phyloP scores from a whole-genome alignment of 2,888 invertebrate species.

The Philereme vetulata region DNA sequence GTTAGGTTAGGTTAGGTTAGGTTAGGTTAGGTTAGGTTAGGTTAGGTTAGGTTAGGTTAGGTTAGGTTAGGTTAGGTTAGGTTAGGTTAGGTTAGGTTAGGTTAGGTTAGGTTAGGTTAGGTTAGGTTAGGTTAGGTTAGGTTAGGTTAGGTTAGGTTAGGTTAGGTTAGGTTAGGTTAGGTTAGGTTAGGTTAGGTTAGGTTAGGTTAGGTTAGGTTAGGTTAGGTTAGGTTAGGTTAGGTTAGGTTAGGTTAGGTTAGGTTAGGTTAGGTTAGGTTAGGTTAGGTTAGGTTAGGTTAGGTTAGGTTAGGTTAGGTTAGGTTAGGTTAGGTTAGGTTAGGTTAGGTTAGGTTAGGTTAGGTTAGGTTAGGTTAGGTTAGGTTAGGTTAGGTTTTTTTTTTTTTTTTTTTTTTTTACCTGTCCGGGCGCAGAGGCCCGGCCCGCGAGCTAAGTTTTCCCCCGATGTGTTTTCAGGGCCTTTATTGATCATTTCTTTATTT shows the following conservation, averaged over 20 bases:
- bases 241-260: conserved; percentile 23
- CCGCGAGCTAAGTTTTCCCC: too few species aligned
- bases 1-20: conserved; percentile 35
- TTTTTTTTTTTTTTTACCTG: too few species aligned
- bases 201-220: conserved; percentile 29
- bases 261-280: conserved; percentile 24
- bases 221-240: conserved; percentile 22
- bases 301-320: conserved; percentile 25
- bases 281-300: conserved; percentile 28
- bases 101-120: conserved; percentile 25
- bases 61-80: conserved; percentile 34
- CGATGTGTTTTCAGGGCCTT: too few species aligned
- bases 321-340: conserved; percentile 3
- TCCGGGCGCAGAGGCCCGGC: too few species aligned
- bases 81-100: conserved; percentile 33
- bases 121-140: conserved; percentile 23
- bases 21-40: conserved; percentile 30
- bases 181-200: conserved; percentile 28
- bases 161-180: conserved; percentile 27
- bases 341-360: conserved; percentile 17
- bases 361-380: conserved; percentile 8
- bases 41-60: conserved; percentile 18
- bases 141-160: conserved; percentile 28
- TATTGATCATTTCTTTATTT: too few species aligned
- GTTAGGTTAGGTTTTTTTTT: too few species aligned